Evolutionary conservation across 2,113 vertebrate genomes (phyloP), one percentile per base, ranked within the genome.

Genomic region (Gavia stellata): DNA sequence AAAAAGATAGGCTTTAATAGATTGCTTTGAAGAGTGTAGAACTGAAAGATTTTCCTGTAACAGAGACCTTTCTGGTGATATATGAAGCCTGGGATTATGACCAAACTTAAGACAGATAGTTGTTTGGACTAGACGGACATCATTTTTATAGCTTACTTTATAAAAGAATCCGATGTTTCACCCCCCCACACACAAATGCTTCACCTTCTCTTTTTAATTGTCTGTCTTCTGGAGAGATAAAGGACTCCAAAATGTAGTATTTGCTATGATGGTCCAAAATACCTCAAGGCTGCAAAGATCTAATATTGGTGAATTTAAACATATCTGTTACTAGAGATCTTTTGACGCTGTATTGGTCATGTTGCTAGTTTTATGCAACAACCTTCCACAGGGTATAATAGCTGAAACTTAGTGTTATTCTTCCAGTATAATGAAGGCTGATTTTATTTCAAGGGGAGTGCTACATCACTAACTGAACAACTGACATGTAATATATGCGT

Each of bases 1-100:
- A 79, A 95, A 94, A 90, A 78, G 38, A 78, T 78, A 92, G 75
- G 52, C 33, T 85, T 92, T 80, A 89, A 91, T 52, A 95, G 53
- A 79, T 77, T 80, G 62, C 66, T 96, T 93, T 89, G 78, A 92
- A 79, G 38, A 82, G n/a, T 10, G 12, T 38, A 79, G 40, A 96
- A 94, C 9, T 20, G 62, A 91, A 92, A 91, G 52, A 12, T 72
- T 95, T 90, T 92, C 44, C 62, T 53, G 12, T 49, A 85, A 85
- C 38, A 86, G 55, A 94, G 73, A 85, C 77, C 24, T 85, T 77
- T 89, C 28, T 53, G 81, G 29, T 70, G 62, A 91, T 73, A 87
- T 21, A 77, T 23, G 29, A 95, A 92, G 21, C 29, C 29, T 59
- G 31, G 25, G 44, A 90, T 77, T 59, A 67, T 50, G 68, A 79